A percentile compares a stretch with the other conserved stretches of the same genome.
Evolutionary conservation across 2,113 vertebrate genomes (phyloP).

Genomic region (Mormyrus lacerda): DNA sequence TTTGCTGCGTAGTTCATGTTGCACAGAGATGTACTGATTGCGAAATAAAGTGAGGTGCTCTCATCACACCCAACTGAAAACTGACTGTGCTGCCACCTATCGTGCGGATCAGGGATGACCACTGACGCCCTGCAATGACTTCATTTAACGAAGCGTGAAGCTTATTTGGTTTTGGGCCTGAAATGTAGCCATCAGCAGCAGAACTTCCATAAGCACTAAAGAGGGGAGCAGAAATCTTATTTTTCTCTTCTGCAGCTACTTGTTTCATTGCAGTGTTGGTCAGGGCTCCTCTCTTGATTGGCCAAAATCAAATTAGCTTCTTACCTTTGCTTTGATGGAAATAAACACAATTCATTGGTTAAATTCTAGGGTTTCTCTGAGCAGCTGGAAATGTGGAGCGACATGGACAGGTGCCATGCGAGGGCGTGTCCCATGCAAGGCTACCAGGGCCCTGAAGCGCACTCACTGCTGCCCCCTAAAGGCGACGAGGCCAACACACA

Average conservation of each 20-base stretch:
- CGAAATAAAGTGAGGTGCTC: background rate
- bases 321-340: no score
- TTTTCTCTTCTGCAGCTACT: background rate
- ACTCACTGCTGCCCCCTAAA: background rate
- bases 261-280: background rate
- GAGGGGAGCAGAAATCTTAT: background rate
- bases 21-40: background rate
- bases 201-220: background rate
- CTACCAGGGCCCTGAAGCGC: background rate
- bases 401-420: background rate
- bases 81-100: background rate
- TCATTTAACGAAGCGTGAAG: background rate
- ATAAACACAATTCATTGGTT: background rate
- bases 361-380: slow-evolving; percentile 23
- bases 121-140: background rate
- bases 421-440: background rate
- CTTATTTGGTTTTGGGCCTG: background rate
- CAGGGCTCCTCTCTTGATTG: background rate
- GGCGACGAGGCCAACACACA: background rate
- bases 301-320: background rate
- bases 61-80: background rate
- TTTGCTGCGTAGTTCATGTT: background rate
- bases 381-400: background rate
- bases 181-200: background rate
- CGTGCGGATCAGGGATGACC: background rate